Evolutionary conservation across 2,888 invertebrate genomes (phyloP).

Genomic region (Nomada goodeniana): DNA sequence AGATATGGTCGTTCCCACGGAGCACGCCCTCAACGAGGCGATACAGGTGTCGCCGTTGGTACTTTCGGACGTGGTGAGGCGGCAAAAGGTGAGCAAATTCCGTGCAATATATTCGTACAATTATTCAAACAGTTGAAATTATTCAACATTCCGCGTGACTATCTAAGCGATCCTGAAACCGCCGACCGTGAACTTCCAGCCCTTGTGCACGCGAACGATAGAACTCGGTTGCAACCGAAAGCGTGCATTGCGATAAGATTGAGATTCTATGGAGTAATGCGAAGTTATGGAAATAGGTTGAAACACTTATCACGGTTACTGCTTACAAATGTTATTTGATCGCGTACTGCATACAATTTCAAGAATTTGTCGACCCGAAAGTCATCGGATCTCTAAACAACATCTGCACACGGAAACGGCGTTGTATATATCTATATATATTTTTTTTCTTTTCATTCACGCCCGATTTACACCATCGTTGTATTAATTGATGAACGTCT

Average conservation of each 20-base stretch:
- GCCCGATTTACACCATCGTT: conserved; percentile 1
- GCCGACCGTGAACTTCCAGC: conserved; percentile 43
- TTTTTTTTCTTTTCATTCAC: background rate
- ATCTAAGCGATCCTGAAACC: conserved; percentile 1
- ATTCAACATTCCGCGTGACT: background rate
- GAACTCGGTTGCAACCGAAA: background rate
- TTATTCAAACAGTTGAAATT: background rate
- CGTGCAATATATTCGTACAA: background rate
- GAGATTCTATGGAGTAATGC: background rate
- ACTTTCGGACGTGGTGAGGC: conserved; percentile 77
- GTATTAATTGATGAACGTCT: conserved; percentile 40
- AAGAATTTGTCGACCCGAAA: conserved; percentile 1
- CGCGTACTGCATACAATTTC: background rate
- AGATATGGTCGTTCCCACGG: conserved; percentile 78
- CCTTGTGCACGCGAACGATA: conserved; percentile 14
- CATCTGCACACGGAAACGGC: too few species aligned
- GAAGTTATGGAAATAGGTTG: conserved; percentile 13
- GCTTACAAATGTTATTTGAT: conserved; percentile 21
- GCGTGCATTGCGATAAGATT: conserved; percentile 19
- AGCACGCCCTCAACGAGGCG: conserved; percentile 78
- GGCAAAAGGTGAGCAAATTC: conserved; percentile 75
- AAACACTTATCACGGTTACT: conserved; percentile 2
- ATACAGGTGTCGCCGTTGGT: conserved; percentile 79
- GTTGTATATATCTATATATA: background rate
- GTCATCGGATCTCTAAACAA: background rate